Evolutionary conservation across 2,797 vertebrate genomes (phyloP), one percentile per base, ranked within the genome.

Genomic region (Phalloptychus januarius): DNA sequence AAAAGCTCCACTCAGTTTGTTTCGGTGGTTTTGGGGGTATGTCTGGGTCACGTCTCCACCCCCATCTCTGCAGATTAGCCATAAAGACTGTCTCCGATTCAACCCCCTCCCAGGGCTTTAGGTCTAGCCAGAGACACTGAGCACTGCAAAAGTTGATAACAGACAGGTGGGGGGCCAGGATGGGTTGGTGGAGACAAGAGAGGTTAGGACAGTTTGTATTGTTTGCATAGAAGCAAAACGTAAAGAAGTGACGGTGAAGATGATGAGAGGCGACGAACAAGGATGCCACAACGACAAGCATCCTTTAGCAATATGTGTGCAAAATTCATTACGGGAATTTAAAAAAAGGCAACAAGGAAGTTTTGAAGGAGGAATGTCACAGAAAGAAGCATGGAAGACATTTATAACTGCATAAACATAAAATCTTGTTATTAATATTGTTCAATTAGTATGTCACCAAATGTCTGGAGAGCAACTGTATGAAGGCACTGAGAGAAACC

Each of bases 1-100:
- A 69, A 23, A 42, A 20, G 0, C 58, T 58, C 33, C 44, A 18
- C 52, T 82, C 40, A 7, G 25, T 67, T 76, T 15, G 65, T 61
- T 79, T 78, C 80, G 58, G 78, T 11, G 75, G 63, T 83, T 76
- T 71, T 33, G 42, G 76, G 85, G 82, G 61, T 73, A 85, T 40
- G 80, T 92, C 90, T 88, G 82, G 89, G 88, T 92, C 88, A 89
- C 28, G 6, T 78, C 86, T 88, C 67, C 74, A 72, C 75, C 84
- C 74, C 74, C 76, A 72, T 72, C 80, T 79, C 78, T 38, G 52
- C 82, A 90, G 88, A 90, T 87, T 80, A 82, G 58, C 82, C 82
- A 78, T 72, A 76, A 90, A 87, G 76, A 78, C 79, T 58, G 79
- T 86, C 86, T 89, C 86, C 74, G 72, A 48, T 90, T 90, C 85